Evolutionary conservation across 1,140 invertebrate species (phyloP), one percentile per base, ranked within the genome.

Genomic region (Oreohelix idahoensis): DNA sequence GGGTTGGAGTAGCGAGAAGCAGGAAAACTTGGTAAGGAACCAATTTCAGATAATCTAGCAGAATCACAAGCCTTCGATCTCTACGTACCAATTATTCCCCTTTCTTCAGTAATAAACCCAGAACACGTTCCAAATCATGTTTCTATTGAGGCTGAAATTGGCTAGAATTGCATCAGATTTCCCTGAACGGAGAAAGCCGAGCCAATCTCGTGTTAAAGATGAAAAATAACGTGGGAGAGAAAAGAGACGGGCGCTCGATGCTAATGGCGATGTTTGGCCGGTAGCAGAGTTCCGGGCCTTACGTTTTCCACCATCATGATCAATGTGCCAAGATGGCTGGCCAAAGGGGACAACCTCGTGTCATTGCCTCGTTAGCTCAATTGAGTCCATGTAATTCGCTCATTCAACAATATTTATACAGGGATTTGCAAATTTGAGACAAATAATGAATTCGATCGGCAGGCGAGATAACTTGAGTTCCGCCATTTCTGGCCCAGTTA

Each of bases 341-440:
- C 69, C 45, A 29, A 84, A 77, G 71, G 78, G 51, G 26, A 77
- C 76, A 29, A 71, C 63, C 51, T 32, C 84, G 32, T 85, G 84
- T 85, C 81, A 83, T 79, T 83, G 84, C 29, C 85, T 86, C 80
- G 85, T 86, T 86, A 86, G 85, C 69, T 77, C 77, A 77, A 86
- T 86, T 84, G 85, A 86, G 76, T 76, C 84, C 70, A 84, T 84
- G 77, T 75, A 84, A 80, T 83, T 86, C 81, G 63, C 78, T 45
- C 76, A 86, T 83, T 86, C 66, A 76, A 83, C 80, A 84, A 84
- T 86, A 84, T 86, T 86, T 84, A 84, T 84, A 83, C 83, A 66
- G 66, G 74, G 79, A 86, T 86, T 86, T 86, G 83, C 83, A 76
- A 84, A 86, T 84, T 86, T 84, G 76, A 71, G 74, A 38, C 75